Evolutionary conservation across 2,797 vertebrate species (phyloP), one percentile per base, ranked within the genome.

Genomic region (Tiaroga cobitis): DNA sequence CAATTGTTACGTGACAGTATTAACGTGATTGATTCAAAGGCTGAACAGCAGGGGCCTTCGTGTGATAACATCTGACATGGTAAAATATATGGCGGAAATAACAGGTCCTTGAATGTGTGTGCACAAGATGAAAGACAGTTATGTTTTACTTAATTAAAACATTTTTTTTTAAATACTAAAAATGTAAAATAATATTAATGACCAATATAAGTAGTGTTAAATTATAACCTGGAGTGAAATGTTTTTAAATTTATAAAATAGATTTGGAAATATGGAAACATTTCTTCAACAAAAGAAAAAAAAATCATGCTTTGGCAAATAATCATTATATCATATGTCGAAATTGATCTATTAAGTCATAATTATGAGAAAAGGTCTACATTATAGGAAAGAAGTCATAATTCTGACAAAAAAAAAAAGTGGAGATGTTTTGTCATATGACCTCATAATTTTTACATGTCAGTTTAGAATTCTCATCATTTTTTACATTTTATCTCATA

Each of bases 1-100:
- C 88, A 86, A 87, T 93, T 92, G 87, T 92, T 91, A 91, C 90
- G 89, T 92, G 93, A 93, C 86, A 54, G 88, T 92, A 92, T 93
- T 89, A 90, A 78, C 37, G 7, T 84, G 88, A 86, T 86, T 89
- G 89, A 90, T 87, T 89, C 85, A 90, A 90, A 91, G 89, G 89
- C 89, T 91, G 90, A 89, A 93, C 82, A 74, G 69, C 43, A 49
- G 49, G 85, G 67, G 73, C 21, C 18, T 78, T 87, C 63, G 84
- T 84, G 77, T 77, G 56, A 73, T 73, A 88, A 83, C 75, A 79
- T 88, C 79, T 85, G 83, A 90, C 87, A 86, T 90, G 89, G 88
- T 85, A 85, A 83, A 84, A 89, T 87, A 90, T 87, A 90, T 87
- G 85, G 90, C 89, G 76, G 70, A 90, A 90, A 92, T 90, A 89